Percentiles rank a stretch among this genome's conserved stretches.
These are phyloP conservation scores for Xestoiulus laeticollis DNA, from an alignment of 2,888 invertebrate species.

Conservation along the genomic window DNA sequence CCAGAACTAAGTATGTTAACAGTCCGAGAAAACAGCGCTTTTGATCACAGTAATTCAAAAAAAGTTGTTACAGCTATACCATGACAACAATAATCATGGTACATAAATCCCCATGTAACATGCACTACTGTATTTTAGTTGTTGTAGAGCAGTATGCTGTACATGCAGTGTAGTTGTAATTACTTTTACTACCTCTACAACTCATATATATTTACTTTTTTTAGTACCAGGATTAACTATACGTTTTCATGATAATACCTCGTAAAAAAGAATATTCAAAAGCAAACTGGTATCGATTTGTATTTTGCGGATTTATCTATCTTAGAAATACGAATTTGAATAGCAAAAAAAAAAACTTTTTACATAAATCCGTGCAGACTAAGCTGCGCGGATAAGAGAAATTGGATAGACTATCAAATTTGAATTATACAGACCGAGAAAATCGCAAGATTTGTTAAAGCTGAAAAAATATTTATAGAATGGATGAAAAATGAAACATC, in stretches of 20 bases:
- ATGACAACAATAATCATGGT: neutral
- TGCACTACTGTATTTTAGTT: neutral
- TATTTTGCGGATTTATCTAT: neutral
- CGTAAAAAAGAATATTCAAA: neutral
- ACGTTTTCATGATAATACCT: no score
- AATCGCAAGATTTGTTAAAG: neutral
- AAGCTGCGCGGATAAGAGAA: neutral
- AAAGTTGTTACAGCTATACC: neutral
- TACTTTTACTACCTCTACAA: no score
- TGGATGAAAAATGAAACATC: neutral
- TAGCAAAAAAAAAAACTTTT: neutral
- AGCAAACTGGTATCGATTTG: neutral
- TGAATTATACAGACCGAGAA: neutral
- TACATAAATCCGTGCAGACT: neutral
- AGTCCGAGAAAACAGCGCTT: neutral
- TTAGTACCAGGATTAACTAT: no score
- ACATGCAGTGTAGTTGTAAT: no score
- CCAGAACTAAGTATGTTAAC: neutral
- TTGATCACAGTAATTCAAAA: neutral
- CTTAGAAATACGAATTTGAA: neutral
- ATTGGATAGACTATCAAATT: neutral
- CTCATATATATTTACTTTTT: no score
- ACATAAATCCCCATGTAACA: neutral
- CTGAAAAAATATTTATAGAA: constrained; percentile 5
- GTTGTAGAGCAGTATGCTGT: neutral